Percentiles rank a stretch among this genome's conserved stretches.
Conservation (phyloP, 2,888 invertebrate species). For the Deroplatys truncata region DNA sequence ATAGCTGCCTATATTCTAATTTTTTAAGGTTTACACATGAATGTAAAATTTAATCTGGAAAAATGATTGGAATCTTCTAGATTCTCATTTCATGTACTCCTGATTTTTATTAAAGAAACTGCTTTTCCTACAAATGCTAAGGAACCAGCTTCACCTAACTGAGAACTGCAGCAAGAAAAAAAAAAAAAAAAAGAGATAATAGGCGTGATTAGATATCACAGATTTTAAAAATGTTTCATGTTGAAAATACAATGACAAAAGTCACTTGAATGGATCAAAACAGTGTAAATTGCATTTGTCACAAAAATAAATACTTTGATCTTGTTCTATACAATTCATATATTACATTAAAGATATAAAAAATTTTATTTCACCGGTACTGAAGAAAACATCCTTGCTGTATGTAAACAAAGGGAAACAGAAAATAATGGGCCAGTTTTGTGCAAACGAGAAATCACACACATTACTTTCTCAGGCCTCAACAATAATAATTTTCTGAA, state of each 20-base stretch:
- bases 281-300: constrained; percentile 11
- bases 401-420: background rate
- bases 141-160: background rate
- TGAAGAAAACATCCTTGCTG: background rate
- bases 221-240: background rate
- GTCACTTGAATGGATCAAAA: background rate
- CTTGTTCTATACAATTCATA: background rate
- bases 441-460: background rate
- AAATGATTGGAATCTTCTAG: background rate
- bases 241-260: background rate
- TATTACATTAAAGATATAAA: background rate
- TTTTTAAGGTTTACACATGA: background rate
- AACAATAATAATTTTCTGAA: background rate
- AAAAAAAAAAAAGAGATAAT: background rate
- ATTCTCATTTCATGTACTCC: background rate
- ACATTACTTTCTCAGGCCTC: background rate
- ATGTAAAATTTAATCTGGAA: background rate
- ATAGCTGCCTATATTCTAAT: background rate
- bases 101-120: background rate
- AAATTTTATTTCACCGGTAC: background rate
- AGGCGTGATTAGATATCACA: background rate
- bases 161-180: background rate
- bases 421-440: background rate
- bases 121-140: background rate
- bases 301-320: constrained; percentile 11